Evolutionary conservation across 2,888 invertebrate genomes (phyloP), one percentile per base, ranked within the genome.

Genomic region (Epinotia bilunana): DNA sequence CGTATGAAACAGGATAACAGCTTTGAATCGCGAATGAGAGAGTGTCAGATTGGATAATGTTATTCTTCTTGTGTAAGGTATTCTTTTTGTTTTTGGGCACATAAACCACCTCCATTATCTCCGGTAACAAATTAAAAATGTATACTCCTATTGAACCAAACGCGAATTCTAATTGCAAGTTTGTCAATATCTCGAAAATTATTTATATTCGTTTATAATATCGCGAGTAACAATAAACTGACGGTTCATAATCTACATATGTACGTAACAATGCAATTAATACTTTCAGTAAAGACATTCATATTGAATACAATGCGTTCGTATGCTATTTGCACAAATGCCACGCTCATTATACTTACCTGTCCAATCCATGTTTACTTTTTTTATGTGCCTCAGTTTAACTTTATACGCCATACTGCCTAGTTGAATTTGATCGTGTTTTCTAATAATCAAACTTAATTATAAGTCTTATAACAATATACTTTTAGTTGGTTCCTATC

Each of bases 241-340:
- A 28, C 3, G 23, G 1, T 28, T 28, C 23, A 28, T 28, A 46
- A 0, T 13, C 12, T 57, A 39, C 16, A 12, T 12, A 58, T n/a
- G 13, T 18, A 23, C 5, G 46, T 64, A 70, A 49, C 68, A 73
- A 62, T 53, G 33, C 49, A 61, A 33, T 61, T 61, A 62, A 49
- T 58, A 46, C 55, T n/a, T 43, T 46, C 18, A 73, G 39, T 33
- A n/a, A 74, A 68, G 46, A 74, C 3, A 53, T 53, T 53, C n/a
- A n/a, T 5, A 13, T 3, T 49, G 39, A 39, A 63, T 39, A 49
- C 57, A 74, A 61, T 58, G 58, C 53, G 58, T 64, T 70, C 65
- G 43, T 61, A 55, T 72, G 62, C 63, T 72, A 77, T 74, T 74
- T 77, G 74, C 72, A 77, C 73, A 76, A 76, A 55, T 71, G 72